phyloP scores from a whole-genome alignment of 2,797 vertebrate genomes.

The Characodon lateralis region DNA sequence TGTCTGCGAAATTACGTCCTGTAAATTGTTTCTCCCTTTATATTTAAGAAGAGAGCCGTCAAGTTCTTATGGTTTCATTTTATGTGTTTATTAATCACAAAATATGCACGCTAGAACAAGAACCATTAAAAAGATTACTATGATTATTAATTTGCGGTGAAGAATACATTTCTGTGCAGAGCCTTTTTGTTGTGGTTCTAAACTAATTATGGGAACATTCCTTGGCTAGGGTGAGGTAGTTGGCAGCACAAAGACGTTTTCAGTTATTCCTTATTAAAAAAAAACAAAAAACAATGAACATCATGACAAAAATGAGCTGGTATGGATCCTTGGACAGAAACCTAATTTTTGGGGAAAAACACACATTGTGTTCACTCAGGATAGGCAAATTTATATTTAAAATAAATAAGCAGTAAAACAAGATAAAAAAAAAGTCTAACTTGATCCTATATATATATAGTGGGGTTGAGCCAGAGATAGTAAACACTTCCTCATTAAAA shows the following conservation, averaged over 20 bases:
- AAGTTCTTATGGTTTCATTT: slow-evolving; percentile 11
- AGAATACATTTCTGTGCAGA: slow-evolving; percentile 47
- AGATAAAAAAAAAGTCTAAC: background rate
- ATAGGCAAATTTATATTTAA: slow-evolving; percentile 28
- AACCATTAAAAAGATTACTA: slow-evolving; percentile 20
- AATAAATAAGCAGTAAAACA: background rate
- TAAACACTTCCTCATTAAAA: background rate
- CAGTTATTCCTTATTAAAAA: slow-evolving; percentile 55
- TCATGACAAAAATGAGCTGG: slow-evolving; percentile 54
- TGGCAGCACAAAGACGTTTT: slow-evolving; percentile 62
- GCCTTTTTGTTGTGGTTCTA: slow-evolving; percentile 53
- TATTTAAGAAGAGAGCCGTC: slow-evolving; percentile 8
- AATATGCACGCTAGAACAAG: slow-evolving; percentile 14
- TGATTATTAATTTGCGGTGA: slow-evolving; percentile 21
- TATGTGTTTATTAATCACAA: slow-evolving; percentile 28
- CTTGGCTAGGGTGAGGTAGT: slow-evolving; percentile 53
- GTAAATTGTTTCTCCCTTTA: slow-evolving; percentile 6
- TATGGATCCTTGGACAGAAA: slow-evolving; percentile 51
- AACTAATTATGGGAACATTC: slow-evolving; percentile 61
- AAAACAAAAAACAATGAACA: slow-evolving; percentile 26
- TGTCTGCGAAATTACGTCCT: slow-evolving; percentile 8
- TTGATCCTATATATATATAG: background rate
- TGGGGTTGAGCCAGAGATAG: background rate
- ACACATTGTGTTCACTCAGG: slow-evolving; percentile 35
- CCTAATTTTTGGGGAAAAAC: slow-evolving; percentile 57